Conservation (phyloP, 2,113 vertebrate species). For the Cygnus buccinator region DNA sequence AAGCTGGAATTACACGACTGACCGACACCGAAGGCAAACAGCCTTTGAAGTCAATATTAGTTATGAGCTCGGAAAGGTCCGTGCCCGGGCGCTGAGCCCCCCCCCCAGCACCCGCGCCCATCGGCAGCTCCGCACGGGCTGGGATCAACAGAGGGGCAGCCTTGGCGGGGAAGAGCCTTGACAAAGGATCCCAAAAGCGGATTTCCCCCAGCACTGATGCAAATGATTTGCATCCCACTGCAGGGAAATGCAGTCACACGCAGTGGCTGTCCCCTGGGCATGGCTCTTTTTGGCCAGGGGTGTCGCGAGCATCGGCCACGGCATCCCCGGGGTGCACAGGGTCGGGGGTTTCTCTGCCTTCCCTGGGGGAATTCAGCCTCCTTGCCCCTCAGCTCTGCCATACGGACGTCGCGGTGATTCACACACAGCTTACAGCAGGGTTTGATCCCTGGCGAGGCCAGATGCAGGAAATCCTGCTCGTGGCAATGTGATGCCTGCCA, state of each 20-base stretch:
- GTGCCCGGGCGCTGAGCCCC: fast-evolving
- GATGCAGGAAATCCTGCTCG: fast-evolving
- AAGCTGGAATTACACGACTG: background rate
- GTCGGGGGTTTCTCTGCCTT: background rate
- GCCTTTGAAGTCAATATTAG: slow-evolving; percentile 1
- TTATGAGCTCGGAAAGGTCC: background rate
- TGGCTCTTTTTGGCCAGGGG: background rate
- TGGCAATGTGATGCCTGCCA: fast-evolving
- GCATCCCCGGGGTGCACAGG: fast-evolving
- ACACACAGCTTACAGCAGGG: background rate
- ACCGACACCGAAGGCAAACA: background rate
- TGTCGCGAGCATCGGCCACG: fast-evolving
- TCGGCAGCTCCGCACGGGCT: fast-evolving
- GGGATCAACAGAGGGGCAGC: background rate
- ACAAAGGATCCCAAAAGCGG: background rate
- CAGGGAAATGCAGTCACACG: background rate
- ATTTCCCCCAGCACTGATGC: background rate
- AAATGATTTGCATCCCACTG: background rate
- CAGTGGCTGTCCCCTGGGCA: background rate
- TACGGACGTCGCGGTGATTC: fast-evolving
- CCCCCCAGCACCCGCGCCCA: fast-evolving
- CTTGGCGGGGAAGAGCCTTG: fast-evolving
- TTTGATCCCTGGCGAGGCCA: background rate
- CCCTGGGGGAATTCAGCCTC: background rate
- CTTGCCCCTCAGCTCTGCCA: background rate